Evolutionary conservation across 2,888 invertebrate species (phyloP), one percentile per base, ranked within the genome.

Genomic region (Clistopyga incitator): DNA sequence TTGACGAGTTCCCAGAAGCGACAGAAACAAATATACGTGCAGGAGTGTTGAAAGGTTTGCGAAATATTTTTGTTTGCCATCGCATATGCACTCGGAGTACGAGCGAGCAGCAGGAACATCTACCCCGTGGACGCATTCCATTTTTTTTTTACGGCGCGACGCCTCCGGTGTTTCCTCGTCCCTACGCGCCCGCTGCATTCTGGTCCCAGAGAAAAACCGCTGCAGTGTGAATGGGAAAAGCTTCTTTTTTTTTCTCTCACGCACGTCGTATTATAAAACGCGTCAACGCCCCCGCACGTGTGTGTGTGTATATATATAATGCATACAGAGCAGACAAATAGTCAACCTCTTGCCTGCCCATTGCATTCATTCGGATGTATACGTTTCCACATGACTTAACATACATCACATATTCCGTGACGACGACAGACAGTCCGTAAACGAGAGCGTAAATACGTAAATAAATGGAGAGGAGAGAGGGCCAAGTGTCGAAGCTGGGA

Each of bases 241-340:
- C 23, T 72, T 4, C 25, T 72, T 59, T 25, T 59, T 59, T 72
- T 29, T 50, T 68, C 18, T 1, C 15, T 8, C 47, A 74, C 59
- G 74, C 50, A 61, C 74, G 61, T 74, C 61, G 61, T 25, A 74
- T 74, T 74, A 74, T 34, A 56, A 25, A 45, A 59, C 72, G 42
- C 72, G 72, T 56, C 59, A 72, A 72, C 45, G 72, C 45, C 59
- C 72, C 42, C 29, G 72, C 72, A n/a, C 59, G 72, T 45, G 18
- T 15, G 61, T 47, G 34, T 29, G 4, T 29, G 29, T 3, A 3
- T 29, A 4, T 29, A 50, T 18, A 59, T 25, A 38, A 38, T 38
- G 34, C 64, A 38, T 38, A 38, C 20, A 11, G 64, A 64, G 20
- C 64, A 38, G 10, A 38, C 64, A 18, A 18, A 64, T 38, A 38